Conservation (phyloP, 92 coral and sea anemone genomes). For the Palythoa caribaeorum region DNA sequence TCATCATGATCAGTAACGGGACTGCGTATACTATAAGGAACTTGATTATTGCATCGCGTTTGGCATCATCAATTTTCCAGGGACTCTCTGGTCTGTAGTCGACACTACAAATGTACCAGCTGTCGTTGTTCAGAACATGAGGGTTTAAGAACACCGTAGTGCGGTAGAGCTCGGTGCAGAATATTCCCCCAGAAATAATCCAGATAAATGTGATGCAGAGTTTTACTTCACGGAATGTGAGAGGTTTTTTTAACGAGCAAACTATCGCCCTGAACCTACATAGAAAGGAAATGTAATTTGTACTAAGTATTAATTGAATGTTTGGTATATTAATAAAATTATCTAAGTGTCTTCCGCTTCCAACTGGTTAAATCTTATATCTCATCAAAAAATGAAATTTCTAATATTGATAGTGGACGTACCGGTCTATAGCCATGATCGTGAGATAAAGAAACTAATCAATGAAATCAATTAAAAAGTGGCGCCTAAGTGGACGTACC, state of each 20-base stretch:
- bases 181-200: constrained; percentile 25
- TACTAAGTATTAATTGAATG: background rate
- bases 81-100: background rate
- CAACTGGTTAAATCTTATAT: too few species aligned
- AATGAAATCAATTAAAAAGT: too few species aligned
- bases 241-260: constrained; percentile 3
- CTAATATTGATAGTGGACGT: too few species aligned
- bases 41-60: background rate
- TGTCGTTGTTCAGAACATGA: background rate
- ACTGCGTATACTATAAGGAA: constrained; percentile 12
- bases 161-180: constrained; percentile 11
- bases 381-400: too few species aligned
- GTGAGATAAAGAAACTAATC: too few species aligned
- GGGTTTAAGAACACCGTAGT: background rate
- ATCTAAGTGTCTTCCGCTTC: too few species aligned
- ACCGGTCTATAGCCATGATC: too few species aligned
- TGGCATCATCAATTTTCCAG: background rate
- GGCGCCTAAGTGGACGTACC: too few species aligned
- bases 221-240: constrained; percentile 23
- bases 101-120: background rate
- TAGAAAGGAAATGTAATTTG: background rate
- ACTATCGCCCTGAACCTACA: constrained; percentile 28
- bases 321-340: background rate
- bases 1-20: background rate
- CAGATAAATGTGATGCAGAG: constrained; percentile 25